Evolutionary conservation across 2,113 vertebrate genomes (phyloP).

Genomic region (Channa maculata): DNA sequence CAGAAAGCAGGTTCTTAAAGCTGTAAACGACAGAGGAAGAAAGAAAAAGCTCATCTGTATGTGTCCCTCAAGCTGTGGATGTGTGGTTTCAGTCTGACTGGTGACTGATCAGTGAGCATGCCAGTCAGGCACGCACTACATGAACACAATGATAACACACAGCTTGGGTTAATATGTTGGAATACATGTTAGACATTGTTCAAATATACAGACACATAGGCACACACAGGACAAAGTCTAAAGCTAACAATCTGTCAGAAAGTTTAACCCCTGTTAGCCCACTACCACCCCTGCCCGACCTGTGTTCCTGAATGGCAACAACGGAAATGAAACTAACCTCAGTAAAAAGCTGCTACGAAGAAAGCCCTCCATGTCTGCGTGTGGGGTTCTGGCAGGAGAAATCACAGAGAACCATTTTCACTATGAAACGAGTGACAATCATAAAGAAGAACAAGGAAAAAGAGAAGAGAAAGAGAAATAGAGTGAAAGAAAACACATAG

Average conservation of each 20-base stretch:
- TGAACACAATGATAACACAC: slow-evolving; percentile 61
- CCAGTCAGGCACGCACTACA: slow-evolving; percentile 49
- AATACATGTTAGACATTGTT: slow-evolving; percentile 64
- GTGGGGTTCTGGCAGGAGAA: slow-evolving; percentile 87
- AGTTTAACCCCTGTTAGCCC: slow-evolving; percentile 63
- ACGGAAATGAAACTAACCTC: slow-evolving; percentile 86
- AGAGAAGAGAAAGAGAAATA: slow-evolving; percentile 30
- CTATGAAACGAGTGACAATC: slow-evolving; percentile 74
- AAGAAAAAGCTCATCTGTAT: slow-evolving; percentile 20
- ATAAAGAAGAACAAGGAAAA: slow-evolving; percentile 57
- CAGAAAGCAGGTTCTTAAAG: slow-evolving; percentile 54
- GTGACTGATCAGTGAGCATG: slow-evolving; percentile 61
- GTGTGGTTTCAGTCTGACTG: slow-evolving; percentile 72
- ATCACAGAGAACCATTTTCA: slow-evolving; percentile 86
- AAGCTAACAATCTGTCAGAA: slow-evolving; percentile 73
- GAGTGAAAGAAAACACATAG: slow-evolving; percentile 65
- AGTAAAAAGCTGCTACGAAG: slow-evolving; percentile 89
- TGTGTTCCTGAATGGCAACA: slow-evolving; percentile 74
- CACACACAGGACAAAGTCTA: slow-evolving; percentile 68
- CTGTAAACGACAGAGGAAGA: slow-evolving; percentile 43
- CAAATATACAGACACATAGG: slow-evolving; percentile 63
- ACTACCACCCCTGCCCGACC: slow-evolving; percentile 57
- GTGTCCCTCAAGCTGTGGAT: slow-evolving; percentile 47
- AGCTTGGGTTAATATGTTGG: slow-evolving; percentile 60
- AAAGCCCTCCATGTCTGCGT: slow-evolving; percentile 88